Conservation (phyloP, 2,797 vertebrate genomes). For the Tiaroga cobitis region DNA sequence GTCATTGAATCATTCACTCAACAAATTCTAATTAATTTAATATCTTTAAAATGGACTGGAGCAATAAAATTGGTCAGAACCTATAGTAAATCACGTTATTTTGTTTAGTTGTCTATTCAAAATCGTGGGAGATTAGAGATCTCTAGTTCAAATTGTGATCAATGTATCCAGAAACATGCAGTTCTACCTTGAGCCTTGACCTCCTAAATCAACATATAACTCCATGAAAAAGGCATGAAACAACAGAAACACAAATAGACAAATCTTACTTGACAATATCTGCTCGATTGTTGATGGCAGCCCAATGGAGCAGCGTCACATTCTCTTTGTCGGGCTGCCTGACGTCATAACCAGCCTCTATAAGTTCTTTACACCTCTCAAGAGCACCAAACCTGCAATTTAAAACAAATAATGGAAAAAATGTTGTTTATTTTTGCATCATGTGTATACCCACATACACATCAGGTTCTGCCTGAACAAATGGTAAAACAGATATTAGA, state of each 20-base stretch:
- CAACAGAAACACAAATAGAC: neutral
- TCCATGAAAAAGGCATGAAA: neutral
- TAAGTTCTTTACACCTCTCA: constrained; percentile 92
- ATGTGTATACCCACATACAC: neutral
- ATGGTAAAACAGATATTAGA: neutral
- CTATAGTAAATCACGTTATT: neutral
- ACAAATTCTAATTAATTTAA: neutral
- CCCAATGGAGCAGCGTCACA: constrained; percentile 95
- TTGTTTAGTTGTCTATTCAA: neutral
- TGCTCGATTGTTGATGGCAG: constrained; percentile 93
- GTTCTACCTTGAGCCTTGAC: neutral
- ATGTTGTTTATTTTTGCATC: neutral
- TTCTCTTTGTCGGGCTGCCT: constrained; percentile 94
- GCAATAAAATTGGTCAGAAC: neutral
- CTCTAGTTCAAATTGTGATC: neutral
- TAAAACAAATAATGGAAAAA: neutral
- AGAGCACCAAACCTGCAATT: constrained; percentile 87
- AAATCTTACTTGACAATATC: constrained; percentile 90
- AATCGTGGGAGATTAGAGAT: neutral
- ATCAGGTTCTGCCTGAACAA: neutral
- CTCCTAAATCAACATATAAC: neutral
- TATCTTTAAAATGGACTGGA: neutral
- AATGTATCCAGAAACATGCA: neutral
- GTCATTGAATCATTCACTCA: neutral
- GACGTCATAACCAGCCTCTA: constrained; percentile 94